Evolutionary conservation across 2,797 vertebrate genomes (phyloP).

Genomic region (Tapera naevia): DNA sequence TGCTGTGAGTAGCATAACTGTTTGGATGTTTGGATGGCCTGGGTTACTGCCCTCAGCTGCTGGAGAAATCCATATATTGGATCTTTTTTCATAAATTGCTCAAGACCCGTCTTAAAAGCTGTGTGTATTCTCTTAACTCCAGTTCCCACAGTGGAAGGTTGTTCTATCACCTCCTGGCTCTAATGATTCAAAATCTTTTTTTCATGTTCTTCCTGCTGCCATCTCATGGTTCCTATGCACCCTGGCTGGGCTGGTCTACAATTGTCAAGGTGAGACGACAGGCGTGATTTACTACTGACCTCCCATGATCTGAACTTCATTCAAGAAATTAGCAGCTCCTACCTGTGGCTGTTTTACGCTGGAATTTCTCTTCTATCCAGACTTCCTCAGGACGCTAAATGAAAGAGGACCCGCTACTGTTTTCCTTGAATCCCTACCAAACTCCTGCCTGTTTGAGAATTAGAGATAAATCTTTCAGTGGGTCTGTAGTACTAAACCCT

Average conservation of each 20-base stretch:
- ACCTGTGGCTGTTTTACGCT: neutral
- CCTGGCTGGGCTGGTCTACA: neutral
- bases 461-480: conserved; percentile 30
- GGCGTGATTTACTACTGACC: neutral
- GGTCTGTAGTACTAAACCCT: neutral
- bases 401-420: neutral
- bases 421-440: conserved; percentile 35
- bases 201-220: neutral
- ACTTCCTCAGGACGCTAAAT: neutral
- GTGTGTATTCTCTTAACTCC: neutral
- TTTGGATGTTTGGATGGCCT: neutral
- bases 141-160: neutral
- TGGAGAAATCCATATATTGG: neutral
- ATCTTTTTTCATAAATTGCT: neutral
- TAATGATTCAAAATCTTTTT: neutral
- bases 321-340: neutral
- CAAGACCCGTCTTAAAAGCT: neutral
- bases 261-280: rapidly evolving
- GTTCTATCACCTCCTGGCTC: neutral
- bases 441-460: neutral
- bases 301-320: neutral
- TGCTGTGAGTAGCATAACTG: neutral
- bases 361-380: neutral
- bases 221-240: neutral
- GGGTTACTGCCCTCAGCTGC: neutral